Evolutionary conservation across 2,797 vertebrate species (phyloP).

Genomic region (Chloroceryle inda): DNA sequence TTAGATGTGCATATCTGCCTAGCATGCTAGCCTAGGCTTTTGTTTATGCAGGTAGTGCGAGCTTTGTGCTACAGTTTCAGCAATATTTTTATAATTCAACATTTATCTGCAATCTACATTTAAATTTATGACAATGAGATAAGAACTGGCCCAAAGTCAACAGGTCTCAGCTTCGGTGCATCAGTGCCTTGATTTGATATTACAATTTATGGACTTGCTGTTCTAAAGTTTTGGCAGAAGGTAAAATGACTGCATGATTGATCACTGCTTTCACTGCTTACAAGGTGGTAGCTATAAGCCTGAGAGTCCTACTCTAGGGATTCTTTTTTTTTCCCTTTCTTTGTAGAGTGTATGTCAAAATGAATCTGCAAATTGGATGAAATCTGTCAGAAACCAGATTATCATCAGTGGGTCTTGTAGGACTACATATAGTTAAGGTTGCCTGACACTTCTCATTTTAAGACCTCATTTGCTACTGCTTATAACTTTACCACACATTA

Average conservation of each 20-base stretch:
- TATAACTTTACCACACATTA: conserved; percentile 65
- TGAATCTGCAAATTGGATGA: conserved; percentile 37
- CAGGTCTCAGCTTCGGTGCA: neutral
- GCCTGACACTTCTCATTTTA: conserved; percentile 60
- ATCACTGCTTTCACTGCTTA: neutral
- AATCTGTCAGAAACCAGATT: conserved; percentile 69
- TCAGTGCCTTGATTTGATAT: neutral
- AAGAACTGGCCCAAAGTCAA: neutral
- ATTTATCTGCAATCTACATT: neutral
- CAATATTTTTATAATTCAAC: neutral
- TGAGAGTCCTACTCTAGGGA: neutral
- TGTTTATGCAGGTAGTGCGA: neutral
- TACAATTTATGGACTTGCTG: neutral
- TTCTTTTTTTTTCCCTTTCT: neutral
- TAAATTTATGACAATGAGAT: neutral
- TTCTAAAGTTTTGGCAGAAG: conserved; percentile 15
- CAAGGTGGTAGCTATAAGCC: neutral
- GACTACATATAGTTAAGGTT: conserved; percentile 44
- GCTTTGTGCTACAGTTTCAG: neutral
- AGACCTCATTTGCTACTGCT: conserved; percentile 56
- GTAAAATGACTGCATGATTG: neutral
- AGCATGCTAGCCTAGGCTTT: neutral
- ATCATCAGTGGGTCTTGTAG: conserved; percentile 17
- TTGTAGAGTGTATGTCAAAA: neutral
- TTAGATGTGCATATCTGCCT: neutral